Evolutionary conservation across 2,888 invertebrate species (phyloP).

Genomic region (Oligia fasciuncula): DNA sequence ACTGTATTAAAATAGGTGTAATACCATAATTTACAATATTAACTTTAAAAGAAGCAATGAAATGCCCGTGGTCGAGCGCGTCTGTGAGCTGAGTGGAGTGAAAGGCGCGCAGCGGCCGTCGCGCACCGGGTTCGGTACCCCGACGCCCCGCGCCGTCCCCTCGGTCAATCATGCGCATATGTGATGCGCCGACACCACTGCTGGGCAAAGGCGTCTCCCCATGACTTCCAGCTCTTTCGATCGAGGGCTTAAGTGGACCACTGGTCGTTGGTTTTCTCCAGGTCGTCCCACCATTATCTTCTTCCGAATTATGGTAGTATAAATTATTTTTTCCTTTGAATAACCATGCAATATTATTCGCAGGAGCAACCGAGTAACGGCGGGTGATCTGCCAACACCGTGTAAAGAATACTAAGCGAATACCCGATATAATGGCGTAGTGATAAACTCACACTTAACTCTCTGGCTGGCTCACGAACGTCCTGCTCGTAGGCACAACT

Average conservation of each 20-base stretch:
- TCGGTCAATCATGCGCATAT: too few species aligned
- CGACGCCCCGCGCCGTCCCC: too few species aligned
- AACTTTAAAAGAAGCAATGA: too few species aligned
- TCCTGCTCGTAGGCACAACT: slow-evolving; percentile 44
- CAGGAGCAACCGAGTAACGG: slow-evolving; percentile 87
- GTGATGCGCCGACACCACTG: too few species aligned
- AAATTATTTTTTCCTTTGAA: background rate
- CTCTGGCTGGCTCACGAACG: slow-evolving; percentile 55
- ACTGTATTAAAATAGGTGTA: too few species aligned
- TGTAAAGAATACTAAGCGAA: slow-evolving; percentile 35
- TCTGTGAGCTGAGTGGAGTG: too few species aligned
- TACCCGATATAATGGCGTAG: slow-evolving; percentile 37
- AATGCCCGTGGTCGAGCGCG: too few species aligned
- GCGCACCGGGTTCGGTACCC: too few species aligned
- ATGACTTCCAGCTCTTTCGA: background rate
- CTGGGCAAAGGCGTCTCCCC: background rate
- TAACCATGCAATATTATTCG: background rate
- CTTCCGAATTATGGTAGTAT: background rate
- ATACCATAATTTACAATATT: too few species aligned
- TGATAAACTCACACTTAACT: slow-evolving; percentile 52
- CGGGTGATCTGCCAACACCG: slow-evolving; percentile 76
- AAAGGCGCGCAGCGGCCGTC: too few species aligned
- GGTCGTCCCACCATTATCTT: background rate
- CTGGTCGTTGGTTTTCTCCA: background rate
- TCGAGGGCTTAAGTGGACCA: background rate